Percentiles rank a stretch among this genome's conserved stretches.
Conservation (phyloP, 2,113 vertebrate species). For the Catagonus wagneri region DNA sequence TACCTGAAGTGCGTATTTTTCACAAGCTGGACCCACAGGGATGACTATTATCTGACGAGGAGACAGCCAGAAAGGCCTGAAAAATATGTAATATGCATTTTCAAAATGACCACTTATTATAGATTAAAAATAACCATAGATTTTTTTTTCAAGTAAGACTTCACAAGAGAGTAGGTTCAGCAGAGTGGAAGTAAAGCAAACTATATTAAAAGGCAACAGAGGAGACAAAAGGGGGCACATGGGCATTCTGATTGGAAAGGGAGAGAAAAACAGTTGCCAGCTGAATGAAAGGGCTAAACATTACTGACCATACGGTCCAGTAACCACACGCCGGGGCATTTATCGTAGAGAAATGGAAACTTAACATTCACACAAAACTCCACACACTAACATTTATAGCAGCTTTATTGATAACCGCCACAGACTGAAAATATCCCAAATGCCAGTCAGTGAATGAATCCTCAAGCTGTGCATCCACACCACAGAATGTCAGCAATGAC, state of each 20-base stretch:
- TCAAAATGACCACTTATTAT: neutral
- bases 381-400: neutral
- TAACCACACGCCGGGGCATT: neutral
- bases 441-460: neutral
- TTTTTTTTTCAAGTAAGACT: neutral
- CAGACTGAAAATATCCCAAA: neutral
- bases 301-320: neutral
- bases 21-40: slow-evolving; percentile 92
- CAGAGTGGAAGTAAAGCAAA: neutral
- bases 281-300: neutral
- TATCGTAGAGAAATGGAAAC: neutral
- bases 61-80: slow-evolving; percentile 97
- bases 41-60: slow-evolving; percentile 96
- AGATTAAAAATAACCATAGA: neutral
- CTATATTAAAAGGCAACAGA: neutral
- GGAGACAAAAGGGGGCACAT: neutral
- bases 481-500: neutral
- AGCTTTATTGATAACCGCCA: neutral
- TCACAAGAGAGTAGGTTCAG: neutral
- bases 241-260: neutral
- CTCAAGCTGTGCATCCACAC: neutral
- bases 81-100: slow-evolving; percentile 49
- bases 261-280: neutral
- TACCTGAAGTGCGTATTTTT: slow-evolving; percentile 94
- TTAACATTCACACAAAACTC: neutral